Evolutionary conservation across 1,140 invertebrate genomes (phyloP), one percentile per base, ranked within the genome.

Genomic region (Apis laboriosa): DNA sequence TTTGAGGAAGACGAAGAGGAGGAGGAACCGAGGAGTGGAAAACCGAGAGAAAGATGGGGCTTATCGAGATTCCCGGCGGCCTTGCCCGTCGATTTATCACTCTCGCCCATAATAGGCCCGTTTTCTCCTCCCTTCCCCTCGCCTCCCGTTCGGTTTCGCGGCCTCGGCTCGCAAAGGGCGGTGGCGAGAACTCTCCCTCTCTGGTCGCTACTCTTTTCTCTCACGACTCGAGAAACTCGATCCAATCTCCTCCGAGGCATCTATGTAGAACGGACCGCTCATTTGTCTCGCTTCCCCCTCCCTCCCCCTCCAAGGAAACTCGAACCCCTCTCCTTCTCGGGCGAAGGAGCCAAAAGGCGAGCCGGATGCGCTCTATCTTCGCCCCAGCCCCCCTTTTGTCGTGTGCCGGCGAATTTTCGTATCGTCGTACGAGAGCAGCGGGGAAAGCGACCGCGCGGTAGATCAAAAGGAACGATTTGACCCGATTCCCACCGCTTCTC

Each of bases 241-340:
- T 91, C 92, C 92, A 93, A 93, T 93, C 93, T 92, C 67, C 81
- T 71, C 88, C 80, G 86, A 86, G 89, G 88, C 89, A 93, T 93
- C 93, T 93, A 93, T 93, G 92, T 93, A 91, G 92, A 93, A 93
- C 92, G 92, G 88, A 89, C 87, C 80, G 89, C 91, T 91, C 92
- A 93, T 93, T 93, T 93, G 93, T 64, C 84, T 58, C 28, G 19
- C 71, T 49, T 28, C 51, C 53, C n/a, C 64, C 73, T 76, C 75
- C 88, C 86, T 85, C 82, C 9, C 19, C 1, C 55, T 77, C 82
- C 83, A 75, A 90, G 87, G 34, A 90, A 92, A 91, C 89, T 87
- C 86, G 78, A 90, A 91, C 88, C 88, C 81, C 60, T 74, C 73
- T 72, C n/a, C 75, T 28, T 15, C 66, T 34, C 34, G 34, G 2